These are phyloP conservation scores for Mirza zaza DNA, from an alignment of 2,113 vertebrate species.

Conservation along the genomic window DNA sequence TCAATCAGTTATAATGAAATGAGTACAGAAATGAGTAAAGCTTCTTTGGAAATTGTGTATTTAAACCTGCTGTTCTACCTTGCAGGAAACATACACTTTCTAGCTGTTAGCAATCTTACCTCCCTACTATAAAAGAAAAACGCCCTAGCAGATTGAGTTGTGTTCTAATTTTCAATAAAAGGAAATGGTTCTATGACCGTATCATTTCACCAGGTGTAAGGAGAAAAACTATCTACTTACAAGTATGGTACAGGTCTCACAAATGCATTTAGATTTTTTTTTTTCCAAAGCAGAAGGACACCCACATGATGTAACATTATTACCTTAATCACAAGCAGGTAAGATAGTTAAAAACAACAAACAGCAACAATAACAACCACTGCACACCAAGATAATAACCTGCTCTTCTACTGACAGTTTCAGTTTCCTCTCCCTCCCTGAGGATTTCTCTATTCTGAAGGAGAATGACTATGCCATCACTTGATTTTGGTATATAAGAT, in stretches of 20 bases:
- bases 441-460: neutral
- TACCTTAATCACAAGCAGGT: neutral
- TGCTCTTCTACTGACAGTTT: neutral
- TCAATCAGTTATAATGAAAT: neutral
- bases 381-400: neutral
- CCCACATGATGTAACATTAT: neutral
- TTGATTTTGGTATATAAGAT: neutral
- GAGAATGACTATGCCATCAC: neutral
- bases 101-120: neutral
- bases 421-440: neutral
- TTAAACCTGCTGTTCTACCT: slow-evolving; percentile 10
- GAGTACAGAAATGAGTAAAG: neutral
- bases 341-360: neutral
- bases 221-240: neutral
- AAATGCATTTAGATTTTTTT: slow-evolving; percentile 35
- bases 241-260: slow-evolving; percentile 37
- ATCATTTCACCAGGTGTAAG: neutral
- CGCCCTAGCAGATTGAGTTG: neutral
- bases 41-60: neutral
- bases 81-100: neutral
- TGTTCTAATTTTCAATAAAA: slow-evolving; percentile 33
- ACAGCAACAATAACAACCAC: neutral
- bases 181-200: slow-evolving; percentile 14
- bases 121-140: neutral
- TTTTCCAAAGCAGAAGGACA: slow-evolving; percentile 17